phyloP scores from a whole-genome alignment of 2,888 invertebrate species.

The Sicus ferrugineus region DNA sequence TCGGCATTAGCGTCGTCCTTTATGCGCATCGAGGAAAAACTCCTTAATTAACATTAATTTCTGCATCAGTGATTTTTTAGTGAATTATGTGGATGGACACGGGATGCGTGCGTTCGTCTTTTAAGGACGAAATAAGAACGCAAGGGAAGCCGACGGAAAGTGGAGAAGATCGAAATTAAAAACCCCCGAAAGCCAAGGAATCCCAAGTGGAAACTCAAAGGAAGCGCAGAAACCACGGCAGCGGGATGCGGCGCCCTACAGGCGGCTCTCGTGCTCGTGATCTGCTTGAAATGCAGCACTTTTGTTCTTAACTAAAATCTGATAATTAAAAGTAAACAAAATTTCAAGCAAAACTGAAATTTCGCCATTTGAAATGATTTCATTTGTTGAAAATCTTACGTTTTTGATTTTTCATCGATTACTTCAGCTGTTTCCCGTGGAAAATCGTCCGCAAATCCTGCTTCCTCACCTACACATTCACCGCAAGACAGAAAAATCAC shows the following conservation, averaged over 20 bases:
- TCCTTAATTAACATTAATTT: slow-evolving; percentile 60
- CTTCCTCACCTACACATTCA: too few species aligned
- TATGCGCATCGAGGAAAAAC: slow-evolving; percentile 8
- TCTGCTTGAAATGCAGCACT: too few species aligned
- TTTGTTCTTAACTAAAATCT: too few species aligned
- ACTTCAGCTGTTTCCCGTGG: too few species aligned
- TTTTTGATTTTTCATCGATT: too few species aligned
- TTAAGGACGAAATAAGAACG: slow-evolving; percentile 31
- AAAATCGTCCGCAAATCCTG: too few species aligned
- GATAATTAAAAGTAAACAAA: too few species aligned
- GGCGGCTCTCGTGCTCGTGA: neutral
- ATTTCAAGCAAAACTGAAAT: too few species aligned
- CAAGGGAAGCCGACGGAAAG: slow-evolving; percentile 6
- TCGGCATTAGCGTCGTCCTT: slow-evolving; percentile 7
- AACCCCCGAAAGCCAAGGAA: slow-evolving; percentile 8
- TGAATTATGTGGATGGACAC: slow-evolving; percentile 13
- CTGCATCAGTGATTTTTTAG: slow-evolving; percentile 54
- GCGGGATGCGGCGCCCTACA: neutral
- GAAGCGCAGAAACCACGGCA: neutral
- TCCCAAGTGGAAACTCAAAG: slow-evolving; percentile 23
- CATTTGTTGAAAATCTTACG: too few species aligned
- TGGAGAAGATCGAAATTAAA: slow-evolving; percentile 10
- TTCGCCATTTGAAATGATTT: too few species aligned
- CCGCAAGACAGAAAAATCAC: too few species aligned
- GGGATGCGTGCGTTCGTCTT: slow-evolving; percentile 20